These are phyloP conservation scores for Euspilapteryx auroguttella DNA, from an alignment of 2,888 invertebrate genomes.

Conservation along the genomic window DNA sequence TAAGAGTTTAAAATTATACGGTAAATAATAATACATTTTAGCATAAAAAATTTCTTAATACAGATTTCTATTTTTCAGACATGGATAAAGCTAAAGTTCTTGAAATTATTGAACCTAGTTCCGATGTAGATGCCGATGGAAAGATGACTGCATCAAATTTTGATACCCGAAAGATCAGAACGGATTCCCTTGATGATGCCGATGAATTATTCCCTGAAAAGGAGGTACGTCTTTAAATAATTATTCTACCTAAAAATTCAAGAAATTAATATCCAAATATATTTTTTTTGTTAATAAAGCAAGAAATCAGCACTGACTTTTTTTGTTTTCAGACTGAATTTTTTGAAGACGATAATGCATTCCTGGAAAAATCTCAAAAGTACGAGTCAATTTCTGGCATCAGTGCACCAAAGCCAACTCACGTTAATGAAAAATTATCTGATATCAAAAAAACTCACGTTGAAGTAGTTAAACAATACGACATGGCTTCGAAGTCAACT, in stretches of 20 bases:
- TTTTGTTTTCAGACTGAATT: conserved; percentile 27
- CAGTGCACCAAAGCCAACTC: too few relatives aligned
- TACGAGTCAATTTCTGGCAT: too few relatives aligned
- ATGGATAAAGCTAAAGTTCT: conserved; percentile 56
- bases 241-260: too few relatives aligned
- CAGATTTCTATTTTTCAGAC: conserved; percentile 21
- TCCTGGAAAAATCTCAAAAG: too few relatives aligned
- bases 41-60: not conserved
- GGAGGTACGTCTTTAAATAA: conserved; percentile 44
- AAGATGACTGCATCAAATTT: conserved; percentile 37
- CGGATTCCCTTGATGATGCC: conserved; percentile 53
- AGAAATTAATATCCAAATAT: too few relatives aligned
- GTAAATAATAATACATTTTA: not conserved
- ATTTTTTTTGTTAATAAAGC: too few relatives aligned
- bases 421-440: too few relatives aligned
- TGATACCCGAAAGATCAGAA: conserved; percentile 44
- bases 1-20: conserved; percentile 11
- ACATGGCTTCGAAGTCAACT: conserved; percentile 45
- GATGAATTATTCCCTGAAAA: conserved; percentile 52
- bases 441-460: conserved; percentile 27
- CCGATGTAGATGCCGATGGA: conserved; percentile 37
- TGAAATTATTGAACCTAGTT: conserved; percentile 52
- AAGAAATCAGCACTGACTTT: too few relatives aligned
- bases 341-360: conserved; percentile 33
- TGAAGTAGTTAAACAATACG: conserved; percentile 27